Base-by-base conservation (phyloP, 2,888 invertebrate genomes). In the Suillia variegata region DNA sequence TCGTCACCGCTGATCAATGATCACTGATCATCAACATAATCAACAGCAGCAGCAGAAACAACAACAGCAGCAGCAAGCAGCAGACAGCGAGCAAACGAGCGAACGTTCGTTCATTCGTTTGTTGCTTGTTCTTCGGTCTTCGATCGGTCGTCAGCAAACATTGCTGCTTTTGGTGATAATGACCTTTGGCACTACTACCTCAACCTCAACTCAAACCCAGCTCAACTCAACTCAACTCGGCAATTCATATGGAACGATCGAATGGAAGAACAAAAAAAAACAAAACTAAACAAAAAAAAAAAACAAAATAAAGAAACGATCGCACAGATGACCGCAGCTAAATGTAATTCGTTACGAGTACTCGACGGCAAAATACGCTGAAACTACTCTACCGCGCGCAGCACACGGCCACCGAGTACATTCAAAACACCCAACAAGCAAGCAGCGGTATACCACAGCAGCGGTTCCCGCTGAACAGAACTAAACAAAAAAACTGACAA, bases 251-350 rank as follows among this genome's bases (percentile, higher is more conserved):
- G 38, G 8, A 38, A 38, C 38, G 38, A 38, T 38, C 31, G 31
- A 8, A 31, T 31, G 31, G 6, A 31, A 6, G n/a, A n/a, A n/a
- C n/a, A n/a, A n/a, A n/a, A n/a, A n/a, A n/a, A n/a, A n/a, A n/a
- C n/a, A 31, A 6, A 31, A 12, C n/a, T 15, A 26, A 20, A 48
- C 12, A 48, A 48, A 18, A 26, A 26, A 31, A 33, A 31, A 51
- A 5, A 13, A 26, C 26, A 2, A 42, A 42, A 21, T 13, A 15
- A 31, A 15, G 18, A 69, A 67, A 66, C 73, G 71, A 73, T 74
- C 74, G 70, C 69, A 56, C 78, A 78, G 78, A 78, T 78, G 78
- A 78, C 79, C 79, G 77, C 75, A 76, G 66, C 78, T 69, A 76
- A 78, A 75, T 69, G 70, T 73, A 70, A 78, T 78, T 78, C 73